phyloP scores from a whole-genome alignment of 1,140 invertebrate genomes.

The Diploscapter pachys region DNA sequence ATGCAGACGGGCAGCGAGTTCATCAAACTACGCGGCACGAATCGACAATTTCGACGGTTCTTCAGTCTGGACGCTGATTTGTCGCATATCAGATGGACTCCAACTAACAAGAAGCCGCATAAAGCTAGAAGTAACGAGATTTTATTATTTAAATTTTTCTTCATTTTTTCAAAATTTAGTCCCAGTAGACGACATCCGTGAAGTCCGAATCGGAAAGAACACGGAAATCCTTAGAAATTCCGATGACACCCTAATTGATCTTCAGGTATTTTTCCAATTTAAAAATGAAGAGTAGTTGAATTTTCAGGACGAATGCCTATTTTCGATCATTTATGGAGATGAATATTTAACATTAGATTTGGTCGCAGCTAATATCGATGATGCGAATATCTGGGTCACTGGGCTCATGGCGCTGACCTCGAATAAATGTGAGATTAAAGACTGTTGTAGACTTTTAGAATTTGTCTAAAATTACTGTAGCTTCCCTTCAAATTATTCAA shows the following conservation, averaged over 20 bases:
- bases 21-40: slow-evolving; percentile 67
- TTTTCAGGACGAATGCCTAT: slow-evolving; percentile 66
- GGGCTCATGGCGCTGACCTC: slow-evolving; percentile 56
- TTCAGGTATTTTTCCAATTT: slow-evolving; percentile 44
- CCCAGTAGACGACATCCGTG: slow-evolving; percentile 65
- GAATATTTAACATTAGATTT: slow-evolving; percentile 68
- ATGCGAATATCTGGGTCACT: slow-evolving; percentile 69
- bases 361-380: slow-evolving; percentile 67
- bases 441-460: too few species aligned
- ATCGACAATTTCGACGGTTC: slow-evolving; percentile 67
- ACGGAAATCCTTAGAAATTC: slow-evolving; percentile 66
- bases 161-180: slow-evolving; percentile 60
- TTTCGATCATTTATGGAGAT: slow-evolving; percentile 69
- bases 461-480: too few species aligned
- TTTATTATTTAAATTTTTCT: not conserved
- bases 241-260: slow-evolving; percentile 62
- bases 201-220: slow-evolving; percentile 67
- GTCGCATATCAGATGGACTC: slow-evolving; percentile 67
- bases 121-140: slow-evolving; percentile 66
- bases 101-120: slow-evolving; percentile 68
- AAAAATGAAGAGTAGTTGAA: not conserved
- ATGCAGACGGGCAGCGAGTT: slow-evolving; percentile 68
- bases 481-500: too few species aligned
- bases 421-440: slow-evolving; percentile 39
- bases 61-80: slow-evolving; percentile 67